Percentiles rank a stretch among this genome's conserved stretches.
Evolutionary conservation across 2,113 vertebrate genomes (phyloP).

Genomic region (Alectura lathami): DNA sequence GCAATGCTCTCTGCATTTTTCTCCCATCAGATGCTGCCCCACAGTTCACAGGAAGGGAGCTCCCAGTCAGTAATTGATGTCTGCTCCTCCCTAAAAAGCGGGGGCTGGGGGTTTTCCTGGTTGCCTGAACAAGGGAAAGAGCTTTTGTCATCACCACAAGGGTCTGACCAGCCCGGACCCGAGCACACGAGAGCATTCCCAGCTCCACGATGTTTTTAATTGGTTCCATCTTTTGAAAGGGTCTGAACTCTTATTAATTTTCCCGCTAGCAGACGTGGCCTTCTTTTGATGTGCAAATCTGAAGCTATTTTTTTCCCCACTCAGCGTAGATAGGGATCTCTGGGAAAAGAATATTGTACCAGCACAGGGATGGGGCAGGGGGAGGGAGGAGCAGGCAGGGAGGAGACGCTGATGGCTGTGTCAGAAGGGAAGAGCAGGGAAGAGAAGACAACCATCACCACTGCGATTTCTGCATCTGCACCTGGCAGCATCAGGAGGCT

Average conservation of each 20-base stretch:
- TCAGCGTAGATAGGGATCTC: neutral
- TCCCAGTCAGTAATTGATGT: neutral
- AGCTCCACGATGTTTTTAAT: conserved; percentile 49
- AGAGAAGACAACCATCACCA: neutral
- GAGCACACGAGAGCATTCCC: neutral
- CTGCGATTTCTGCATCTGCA: neutral
- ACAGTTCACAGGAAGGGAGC: neutral
- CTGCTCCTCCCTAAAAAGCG: neutral
- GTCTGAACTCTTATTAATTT: conserved; percentile 63
- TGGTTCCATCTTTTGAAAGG: conserved; percentile 41
- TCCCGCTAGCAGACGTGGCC: neutral
- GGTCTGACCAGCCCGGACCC: neutral
- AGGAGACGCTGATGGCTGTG: neutral
- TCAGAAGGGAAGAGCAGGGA: neutral
- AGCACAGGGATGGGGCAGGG: neutral
- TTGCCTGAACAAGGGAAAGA: neutral
- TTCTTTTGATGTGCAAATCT: conserved; percentile 70
- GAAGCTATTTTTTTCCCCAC: neutral
- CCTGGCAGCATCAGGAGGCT: too few species aligned
- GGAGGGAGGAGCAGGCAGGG: neutral
- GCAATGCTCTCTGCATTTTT: neutral
- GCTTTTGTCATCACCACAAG: neutral
- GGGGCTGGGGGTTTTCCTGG: neutral
- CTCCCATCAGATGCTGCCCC: neutral
- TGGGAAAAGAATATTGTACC: conserved; percentile 11